Evolutionary conservation across 2,888 invertebrate species (phyloP), one percentile per base, ranked within the genome.

Genomic region (Dynastes hyllus): DNA sequence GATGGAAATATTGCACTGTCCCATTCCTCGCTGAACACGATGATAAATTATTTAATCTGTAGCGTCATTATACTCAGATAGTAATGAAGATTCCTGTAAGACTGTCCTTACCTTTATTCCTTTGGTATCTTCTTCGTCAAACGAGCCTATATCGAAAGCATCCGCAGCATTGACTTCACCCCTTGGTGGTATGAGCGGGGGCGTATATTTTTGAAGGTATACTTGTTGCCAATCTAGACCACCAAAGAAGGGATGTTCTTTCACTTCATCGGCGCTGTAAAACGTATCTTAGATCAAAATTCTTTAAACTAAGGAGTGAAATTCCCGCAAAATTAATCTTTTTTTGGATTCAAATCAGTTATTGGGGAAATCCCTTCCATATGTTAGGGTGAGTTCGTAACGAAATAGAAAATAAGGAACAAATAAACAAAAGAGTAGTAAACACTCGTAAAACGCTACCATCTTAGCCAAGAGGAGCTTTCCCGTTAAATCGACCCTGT

Each of bases 121-220:
- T 90, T 99, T 99, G 45, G 99, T 99, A 88, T 99, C 99, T 89
- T 99, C 99, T 88, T 99, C 99, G 88, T 99, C 99, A 90, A 99
- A 99, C 83, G 98, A 98, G 82, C 99, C 99, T 87, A 99, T 99
- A 88, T 99, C 99, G 89, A 99, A 99, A 37, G 99, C 99, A 90
- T 99, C 99, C 0, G 99, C 99, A 2, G 99, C 99, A 90, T 99
- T 99, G 40, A 99, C 99, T 90, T 99, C 99, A 2, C 99, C 99
- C 80, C 99, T 92, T 5, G 99, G 99, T 75, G 99, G 99, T 84
- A 99, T 98, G 84, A 99, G 91, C 2, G 99, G 99, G 76, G 99
- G 99, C 22, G 98, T 96, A 90, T 99, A 98, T 90, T 99, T 98
- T 90, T 98, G 98, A 85, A 98, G 94, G 90, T 98, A 99, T 78